phyloP scores from a whole-genome alignment of 1,140 invertebrate genomes.

The Spodoptera frugiperda region DNA sequence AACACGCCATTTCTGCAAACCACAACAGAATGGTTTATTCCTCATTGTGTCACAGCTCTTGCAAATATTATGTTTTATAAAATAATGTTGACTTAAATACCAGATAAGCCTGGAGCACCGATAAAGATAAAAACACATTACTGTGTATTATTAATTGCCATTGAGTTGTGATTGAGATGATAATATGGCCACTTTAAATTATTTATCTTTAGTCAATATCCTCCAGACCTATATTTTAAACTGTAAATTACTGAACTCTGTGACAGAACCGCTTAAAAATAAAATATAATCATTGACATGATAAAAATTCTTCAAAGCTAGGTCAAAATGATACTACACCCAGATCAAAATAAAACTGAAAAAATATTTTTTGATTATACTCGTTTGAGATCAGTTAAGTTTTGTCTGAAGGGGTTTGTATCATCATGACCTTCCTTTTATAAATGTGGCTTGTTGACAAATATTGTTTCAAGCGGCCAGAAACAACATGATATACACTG shows the following conservation, averaged over 20 bases:
- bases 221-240: slow-evolving; percentile 30
- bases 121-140: not conserved
- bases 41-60: slow-evolving; percentile 71
- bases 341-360: slow-evolving; percentile 31
- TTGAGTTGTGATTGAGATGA: slow-evolving; percentile 8
- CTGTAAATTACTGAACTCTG: slow-evolving; percentile 47
- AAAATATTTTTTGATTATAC: slow-evolving; percentile 43
- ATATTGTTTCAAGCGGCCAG: slow-evolving; percentile 78
- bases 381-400: slow-evolving; percentile 21
- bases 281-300: slow-evolving; percentile 41
- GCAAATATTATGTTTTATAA: slow-evolving; percentile 32
- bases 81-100: slow-evolving; percentile 19
- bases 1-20: slow-evolving; percentile 75
- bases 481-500: slow-evolving; percentile 72
- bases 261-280: slow-evolving; percentile 58
- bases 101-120: slow-evolving; percentile 23
- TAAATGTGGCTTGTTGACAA: slow-evolving; percentile 68
- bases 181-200: slow-evolving; percentile 8
- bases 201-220: not conserved
- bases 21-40: slow-evolving; percentile 72
- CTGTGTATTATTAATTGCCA: slow-evolving; percentile 18
- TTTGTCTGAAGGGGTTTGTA: slow-evolving; percentile 27
- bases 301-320: slow-evolving; percentile 47
- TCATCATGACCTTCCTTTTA: slow-evolving; percentile 59
- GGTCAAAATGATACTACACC: slow-evolving; percentile 48